Percentiles rank a stretch among this genome's conserved stretches.
Conservation (phyloP, 2,888 invertebrate genomes). For the Xylota sylvarum region DNA sequence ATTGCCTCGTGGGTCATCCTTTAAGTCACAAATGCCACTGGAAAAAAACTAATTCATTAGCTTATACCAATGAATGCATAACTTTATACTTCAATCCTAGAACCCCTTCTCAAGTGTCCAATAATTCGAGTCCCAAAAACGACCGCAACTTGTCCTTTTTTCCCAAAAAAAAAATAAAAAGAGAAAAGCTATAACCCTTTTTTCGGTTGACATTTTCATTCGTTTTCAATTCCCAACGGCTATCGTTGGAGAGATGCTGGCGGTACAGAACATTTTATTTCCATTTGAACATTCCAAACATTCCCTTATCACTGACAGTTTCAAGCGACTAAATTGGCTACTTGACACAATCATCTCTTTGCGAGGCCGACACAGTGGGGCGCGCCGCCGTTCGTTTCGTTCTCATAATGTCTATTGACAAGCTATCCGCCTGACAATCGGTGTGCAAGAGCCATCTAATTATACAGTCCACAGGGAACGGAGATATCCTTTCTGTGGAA, state of each 20-base stretch:
- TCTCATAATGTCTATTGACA: conserved; percentile 62
- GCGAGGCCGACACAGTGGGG: not conserved
- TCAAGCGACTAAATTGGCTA: conserved; percentile 68
- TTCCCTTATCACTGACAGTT: conserved; percentile 74
- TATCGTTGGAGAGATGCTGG: not conserved
- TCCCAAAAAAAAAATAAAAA: conserved; percentile 4
- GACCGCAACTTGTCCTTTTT: not conserved
- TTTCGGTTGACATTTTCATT: conserved; percentile 55
- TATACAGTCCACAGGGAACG: conserved; percentile 63
- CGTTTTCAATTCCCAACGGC: conserved; percentile 67
- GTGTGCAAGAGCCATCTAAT: conserved; percentile 65
- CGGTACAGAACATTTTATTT: conserved; percentile 30
- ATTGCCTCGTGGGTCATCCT: not conserved
- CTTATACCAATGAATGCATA: conserved; percentile 29
- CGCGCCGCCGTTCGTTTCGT: conserved; percentile 52
- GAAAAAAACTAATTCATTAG: conserved; percentile 32
- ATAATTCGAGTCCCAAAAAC: not conserved
- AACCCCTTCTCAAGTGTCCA: conserved; percentile 28
- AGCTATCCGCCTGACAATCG: conserved; percentile 65
- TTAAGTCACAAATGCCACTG: not conserved
- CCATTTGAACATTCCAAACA: conserved; percentile 46
- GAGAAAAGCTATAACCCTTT: conserved; percentile 32
- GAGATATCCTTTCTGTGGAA: conserved; percentile 44
- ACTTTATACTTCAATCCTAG: not conserved
- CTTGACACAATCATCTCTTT: conserved; percentile 72